These are phyloP conservation scores for Andrena camellia DNA, from an alignment of 2,888 invertebrate species.

Conservation along the genomic window DNA sequence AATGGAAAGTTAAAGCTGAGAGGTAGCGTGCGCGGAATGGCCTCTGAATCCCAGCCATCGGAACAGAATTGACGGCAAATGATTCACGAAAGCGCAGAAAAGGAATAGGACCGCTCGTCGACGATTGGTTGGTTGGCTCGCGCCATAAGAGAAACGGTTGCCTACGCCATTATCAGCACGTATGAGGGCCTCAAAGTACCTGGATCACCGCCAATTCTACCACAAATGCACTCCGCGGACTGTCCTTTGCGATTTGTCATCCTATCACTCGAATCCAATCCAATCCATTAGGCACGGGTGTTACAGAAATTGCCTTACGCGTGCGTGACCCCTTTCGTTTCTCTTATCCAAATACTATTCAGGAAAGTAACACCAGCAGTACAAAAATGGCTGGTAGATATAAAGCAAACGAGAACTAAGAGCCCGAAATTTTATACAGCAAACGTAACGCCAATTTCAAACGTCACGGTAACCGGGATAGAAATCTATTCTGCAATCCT, in stretches of 20 bases:
- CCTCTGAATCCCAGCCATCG: background rate
- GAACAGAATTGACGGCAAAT: slow-evolving; percentile 15
- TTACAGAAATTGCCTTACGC: slow-evolving; percentile 40
- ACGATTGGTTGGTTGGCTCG: slow-evolving; percentile 60
- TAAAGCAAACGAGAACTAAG: background rate
- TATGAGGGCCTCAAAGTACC: slow-evolving; percentile 54
- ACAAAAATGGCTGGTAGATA: background rate
- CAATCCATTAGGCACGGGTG: slow-evolving; percentile 48
- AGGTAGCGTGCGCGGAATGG: too few species aligned
- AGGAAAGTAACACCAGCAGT: background rate
- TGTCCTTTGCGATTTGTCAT: slow-evolving; percentile 59
- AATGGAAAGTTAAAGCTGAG: background rate
- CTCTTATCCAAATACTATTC: slow-evolving; percentile 2
- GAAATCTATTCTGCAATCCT: slow-evolving; percentile 3
- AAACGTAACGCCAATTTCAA: background rate
- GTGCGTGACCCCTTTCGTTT: background rate
- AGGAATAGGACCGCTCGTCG: slow-evolving; percentile 14
- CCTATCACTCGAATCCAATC: slow-evolving; percentile 52
- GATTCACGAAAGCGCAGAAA: slow-evolving; percentile 9
- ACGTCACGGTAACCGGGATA: background rate
- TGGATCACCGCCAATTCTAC: slow-evolving; percentile 59
- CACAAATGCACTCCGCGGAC: slow-evolving; percentile 37
- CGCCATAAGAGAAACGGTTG: slow-evolving; percentile 51
- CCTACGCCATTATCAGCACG: slow-evolving; percentile 58
- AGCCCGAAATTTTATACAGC: background rate